A percentile compares a stretch with the other conserved stretches of the same genome.
Evolutionary conservation across 2,888 invertebrate species (phyloP).

Genomic region (Lasioglossum zephyrum): DNA sequence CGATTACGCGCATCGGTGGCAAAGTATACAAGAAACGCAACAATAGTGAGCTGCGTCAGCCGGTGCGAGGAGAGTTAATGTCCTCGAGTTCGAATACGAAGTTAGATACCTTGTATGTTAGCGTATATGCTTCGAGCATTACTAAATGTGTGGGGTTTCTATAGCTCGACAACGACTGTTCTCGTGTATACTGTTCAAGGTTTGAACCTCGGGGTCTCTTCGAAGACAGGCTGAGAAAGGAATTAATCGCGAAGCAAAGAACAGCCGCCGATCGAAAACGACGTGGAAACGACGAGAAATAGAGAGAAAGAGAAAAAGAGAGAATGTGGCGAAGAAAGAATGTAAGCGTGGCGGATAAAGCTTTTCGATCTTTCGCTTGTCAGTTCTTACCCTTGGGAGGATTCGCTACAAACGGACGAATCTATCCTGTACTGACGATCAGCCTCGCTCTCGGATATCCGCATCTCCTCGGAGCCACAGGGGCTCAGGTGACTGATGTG

Average conservation of each 20-base stretch:
- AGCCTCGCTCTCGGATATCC: conserved; percentile 95
- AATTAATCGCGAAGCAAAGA: conserved; percentile 10
- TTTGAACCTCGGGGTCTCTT: conserved; percentile 2
- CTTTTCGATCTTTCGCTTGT: conserved; percentile 64
- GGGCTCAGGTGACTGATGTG: conserved; percentile 96
- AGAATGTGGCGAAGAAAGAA: conserved; percentile 28
- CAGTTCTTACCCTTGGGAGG: conserved; percentile 88
- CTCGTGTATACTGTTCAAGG: neutral
- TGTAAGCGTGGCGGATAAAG: conserved; percentile 41
- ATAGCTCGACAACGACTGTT: neutral
- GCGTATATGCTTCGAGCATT: neutral
- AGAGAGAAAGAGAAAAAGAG: neutral
- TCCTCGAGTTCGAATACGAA: conserved; percentile 22
- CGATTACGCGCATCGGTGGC: conserved; percentile 50
- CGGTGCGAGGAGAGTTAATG: conserved; percentile 44
- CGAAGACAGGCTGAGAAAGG: conserved; percentile 6
- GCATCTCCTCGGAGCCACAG: conserved; percentile 95
- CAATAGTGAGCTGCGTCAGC: conserved; percentile 61
- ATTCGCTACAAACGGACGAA: conserved; percentile 90
- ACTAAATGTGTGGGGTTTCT: neutral
- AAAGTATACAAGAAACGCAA: conserved; percentile 13
- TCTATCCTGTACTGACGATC: conserved; percentile 95
- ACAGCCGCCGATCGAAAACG: conserved; percentile 27
- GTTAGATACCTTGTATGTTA: neutral
- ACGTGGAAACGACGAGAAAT: conserved; percentile 38